Percentiles rank a stretch among this genome's conserved stretches.
These are phyloP conservation scores for Peucedramus taeniatus DNA, from an alignment of 2,113 vertebrate species.

Conservation along the genomic window DNA sequence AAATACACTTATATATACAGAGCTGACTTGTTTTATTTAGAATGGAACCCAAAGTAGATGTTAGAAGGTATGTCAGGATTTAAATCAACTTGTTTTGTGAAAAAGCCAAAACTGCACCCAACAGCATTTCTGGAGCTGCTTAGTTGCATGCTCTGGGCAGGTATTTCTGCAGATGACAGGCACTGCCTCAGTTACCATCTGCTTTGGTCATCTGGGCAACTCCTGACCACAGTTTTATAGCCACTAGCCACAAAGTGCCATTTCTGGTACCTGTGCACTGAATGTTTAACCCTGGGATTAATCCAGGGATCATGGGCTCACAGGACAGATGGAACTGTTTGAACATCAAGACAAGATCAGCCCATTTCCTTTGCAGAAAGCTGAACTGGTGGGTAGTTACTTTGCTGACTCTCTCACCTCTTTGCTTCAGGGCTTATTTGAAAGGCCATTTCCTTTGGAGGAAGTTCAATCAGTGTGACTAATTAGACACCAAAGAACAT, in stretches of 20 bases:
- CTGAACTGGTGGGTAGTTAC: neutral
- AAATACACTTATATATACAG: neutral
- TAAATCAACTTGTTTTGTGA: neutral
- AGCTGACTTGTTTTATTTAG: neutral
- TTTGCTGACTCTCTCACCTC: neutral
- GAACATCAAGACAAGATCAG: neutral
- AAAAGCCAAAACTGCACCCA: neutral
- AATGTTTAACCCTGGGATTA: neutral
- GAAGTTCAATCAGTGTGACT: slow-evolving; percentile 20
- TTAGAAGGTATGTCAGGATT: neutral
- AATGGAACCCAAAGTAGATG: neutral
- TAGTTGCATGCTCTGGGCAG: neutral
- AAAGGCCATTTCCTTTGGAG: slow-evolving; percentile 25
- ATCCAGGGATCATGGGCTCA: neutral
- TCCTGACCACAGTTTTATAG: neutral
- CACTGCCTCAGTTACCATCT: neutral
- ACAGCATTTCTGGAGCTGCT: neutral
- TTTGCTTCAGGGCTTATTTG: neutral
- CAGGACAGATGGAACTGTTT: neutral
- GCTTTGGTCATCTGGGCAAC: neutral
- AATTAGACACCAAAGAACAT: neutral
- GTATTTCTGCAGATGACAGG: neutral
- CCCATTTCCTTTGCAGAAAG: neutral
- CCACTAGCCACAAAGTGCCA: neutral
- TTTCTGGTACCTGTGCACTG: neutral